Evolutionary conservation across 2,888 invertebrate genomes (phyloP), one percentile per base, ranked within the genome.

Genomic region (Drosophila histrio): DNA sequence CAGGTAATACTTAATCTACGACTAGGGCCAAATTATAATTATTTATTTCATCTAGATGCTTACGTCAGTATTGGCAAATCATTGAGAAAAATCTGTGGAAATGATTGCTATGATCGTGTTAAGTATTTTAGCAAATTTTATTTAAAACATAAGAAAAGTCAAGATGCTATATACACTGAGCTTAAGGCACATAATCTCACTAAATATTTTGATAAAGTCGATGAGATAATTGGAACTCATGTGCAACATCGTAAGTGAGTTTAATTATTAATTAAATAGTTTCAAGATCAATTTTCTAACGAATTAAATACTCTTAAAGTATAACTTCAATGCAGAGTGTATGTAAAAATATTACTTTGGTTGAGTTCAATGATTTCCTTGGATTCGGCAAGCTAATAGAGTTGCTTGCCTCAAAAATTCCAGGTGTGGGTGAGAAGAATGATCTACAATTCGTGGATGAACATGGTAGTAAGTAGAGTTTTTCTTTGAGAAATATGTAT

Each of bases 221-320:
- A 30, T 6, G 19, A 15, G 0, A 39, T 17, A 39, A 24, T 71
- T 15, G 9, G 43, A 2, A 13, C 15, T 4, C 50, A 68, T 21
- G 56, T 63, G 11, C 71, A 71, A 17, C 71, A 71, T 68, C 63
- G 68, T 44, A 71, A 71, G 71, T 71, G 11, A 64, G 47, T 47
- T 13, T 7, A 15, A n/a, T 8, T 19, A 13, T n/a, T 11, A 22
- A 1, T 1, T 22, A 1, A 0, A 6, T 6, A 11, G 17, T 3
- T 1, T 19, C 8, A 22, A 28, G 15, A 30, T 4, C 1, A 9
- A 34, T 8, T 2, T 34, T 1, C 8, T 22, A 21, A 50, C n/a
- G 6, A 8, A 34, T 21, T n/a, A 15, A n/a, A 5, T 11, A 1
- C 0, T 26, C 13, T 19, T 5, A 1, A 1, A 58, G 67, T 24